Evolutionary conservation across 1,140 invertebrate genomes (phyloP).

Genomic region (Orchestia grillus): DNA sequence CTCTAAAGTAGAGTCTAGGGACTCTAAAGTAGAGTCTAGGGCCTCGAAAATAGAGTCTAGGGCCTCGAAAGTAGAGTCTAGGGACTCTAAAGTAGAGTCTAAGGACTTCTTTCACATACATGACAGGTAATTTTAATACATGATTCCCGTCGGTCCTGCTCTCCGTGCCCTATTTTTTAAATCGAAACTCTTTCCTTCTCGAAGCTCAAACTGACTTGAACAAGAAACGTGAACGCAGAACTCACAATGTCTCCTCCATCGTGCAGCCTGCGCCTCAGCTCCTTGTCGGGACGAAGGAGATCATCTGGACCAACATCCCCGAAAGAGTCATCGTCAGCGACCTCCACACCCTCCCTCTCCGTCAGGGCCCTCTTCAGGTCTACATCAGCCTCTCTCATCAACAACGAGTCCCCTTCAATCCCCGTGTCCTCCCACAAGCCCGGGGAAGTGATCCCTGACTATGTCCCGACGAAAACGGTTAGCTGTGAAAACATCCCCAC

Average conservation of each 20-base stretch:
- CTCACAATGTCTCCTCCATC: neutral
- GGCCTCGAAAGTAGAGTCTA: no score
- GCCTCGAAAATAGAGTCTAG: no score
- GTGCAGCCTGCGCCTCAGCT: neutral
- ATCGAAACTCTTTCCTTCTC: neutral
- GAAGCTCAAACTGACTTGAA: neutral
- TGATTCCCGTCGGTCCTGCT: no score
- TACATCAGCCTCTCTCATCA: slow-evolving; percentile 50
- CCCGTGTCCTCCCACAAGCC: slow-evolving; percentile 31
- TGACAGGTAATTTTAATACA: no score
- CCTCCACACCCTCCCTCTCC: slow-evolving; percentile 81
- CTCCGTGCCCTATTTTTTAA: no score
- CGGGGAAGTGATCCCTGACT: slow-evolving; percentile 67
- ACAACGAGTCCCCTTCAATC: neutral
- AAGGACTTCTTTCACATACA: no score
- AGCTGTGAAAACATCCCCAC: slow-evolving; percentile 78
- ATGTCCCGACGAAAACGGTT: slow-evolving; percentile 75
- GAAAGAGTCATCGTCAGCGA: slow-evolving; percentile 78
- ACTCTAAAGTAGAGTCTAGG: no score
- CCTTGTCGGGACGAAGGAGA: slow-evolving; percentile 68
- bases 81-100: no score
- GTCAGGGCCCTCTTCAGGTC: slow-evolving; percentile 51
- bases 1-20: no score
- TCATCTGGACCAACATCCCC: slow-evolving; percentile 82
- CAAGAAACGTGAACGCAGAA: neutral